Evolutionary conservation across 2,797 vertebrate genomes (phyloP).

Genomic region (Lophotriccus pileatus): DNA sequence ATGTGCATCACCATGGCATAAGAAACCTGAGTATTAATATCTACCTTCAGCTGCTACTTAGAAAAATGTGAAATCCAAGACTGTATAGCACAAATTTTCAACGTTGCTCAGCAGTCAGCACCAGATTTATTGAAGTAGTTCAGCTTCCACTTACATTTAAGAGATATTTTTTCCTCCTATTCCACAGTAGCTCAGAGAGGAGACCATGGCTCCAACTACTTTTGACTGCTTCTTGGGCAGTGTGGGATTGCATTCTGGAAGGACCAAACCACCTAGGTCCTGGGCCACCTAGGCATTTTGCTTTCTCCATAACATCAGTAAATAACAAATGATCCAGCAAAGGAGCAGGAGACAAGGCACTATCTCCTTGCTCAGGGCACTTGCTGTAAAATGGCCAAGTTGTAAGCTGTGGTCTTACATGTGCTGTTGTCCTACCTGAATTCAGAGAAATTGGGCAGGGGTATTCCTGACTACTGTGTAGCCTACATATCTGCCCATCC

Average conservation of each 20-base stretch:
- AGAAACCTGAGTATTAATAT: neutral
- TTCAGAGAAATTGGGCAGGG: neutral
- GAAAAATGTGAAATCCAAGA: neutral
- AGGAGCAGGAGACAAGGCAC: neutral
- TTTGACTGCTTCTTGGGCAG: neutral
- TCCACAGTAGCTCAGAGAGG: neutral
- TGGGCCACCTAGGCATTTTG: neutral
- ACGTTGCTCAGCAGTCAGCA: neutral
- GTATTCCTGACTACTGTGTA: neutral
- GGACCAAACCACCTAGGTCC: neutral
- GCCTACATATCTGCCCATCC: neutral
- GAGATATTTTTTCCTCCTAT: neutral
- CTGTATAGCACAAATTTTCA: neutral
- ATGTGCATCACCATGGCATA: neutral
- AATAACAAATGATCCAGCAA: neutral
- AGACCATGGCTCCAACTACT: neutral
- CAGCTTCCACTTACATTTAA: neutral
- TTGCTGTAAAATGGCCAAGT: neutral
- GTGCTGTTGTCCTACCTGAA: neutral
- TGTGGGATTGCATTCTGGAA: neutral
- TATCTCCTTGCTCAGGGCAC: neutral
- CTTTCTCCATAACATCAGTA: neutral
- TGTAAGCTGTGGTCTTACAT: neutral
- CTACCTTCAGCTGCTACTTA: neutral
- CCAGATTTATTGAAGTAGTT: neutral